Base-by-base conservation (phyloP, 2,113 vertebrate genomes). In the Nothoprocta pentlandii region DNA sequence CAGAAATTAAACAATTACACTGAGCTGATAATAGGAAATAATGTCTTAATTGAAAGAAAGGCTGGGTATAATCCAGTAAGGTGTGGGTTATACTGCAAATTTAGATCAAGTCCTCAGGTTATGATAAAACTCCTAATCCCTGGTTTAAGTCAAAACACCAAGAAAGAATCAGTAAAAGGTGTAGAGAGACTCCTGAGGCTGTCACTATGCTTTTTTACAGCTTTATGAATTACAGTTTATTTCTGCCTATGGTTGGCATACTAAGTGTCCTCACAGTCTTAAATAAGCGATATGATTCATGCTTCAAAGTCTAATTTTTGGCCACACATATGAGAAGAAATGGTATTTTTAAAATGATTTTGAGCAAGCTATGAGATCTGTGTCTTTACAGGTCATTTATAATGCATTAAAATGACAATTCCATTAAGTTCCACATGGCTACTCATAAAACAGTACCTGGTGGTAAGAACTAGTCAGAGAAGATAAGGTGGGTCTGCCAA, bases 271-370 rank as follows among this genome's bases (percentile, higher is more conserved):
- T 71, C 69, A 39, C 16, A 85, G 28, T 64, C 77, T 95, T 85
- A 91, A 89, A 93, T 78, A 83, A 89, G 58, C 36, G 6, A 28
- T 17, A 47, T 46, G 49, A 56, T 6, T 25, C 32, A 15, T 7
- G 12, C 71, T 85, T 74, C 86, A 16, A 66, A 82, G 61, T 5
- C 66, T 91, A 63, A 2, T 90, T 91, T 80, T 59, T 74, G 78
- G 74, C 17, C 47, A 41, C 23, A 92, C 58, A 87, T 78, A 44
- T 2, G 22, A 87, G 80, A 86, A 79, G 68, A 83, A 92, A 88
- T 67, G 91, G 42, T 10, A 5, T 7, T 70, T 80, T 30, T 74
- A 13, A 54, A 83, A 71, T 1, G 0, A 56, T 83, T 88, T 39
- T 54, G 76, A 79, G 53, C 56, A 73, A 74, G 47, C 67, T 83